These are phyloP conservation scores for Megaceryle maxima DNA, from an alignment of 2,113 vertebrate genomes.

Conservation along the genomic window DNA sequence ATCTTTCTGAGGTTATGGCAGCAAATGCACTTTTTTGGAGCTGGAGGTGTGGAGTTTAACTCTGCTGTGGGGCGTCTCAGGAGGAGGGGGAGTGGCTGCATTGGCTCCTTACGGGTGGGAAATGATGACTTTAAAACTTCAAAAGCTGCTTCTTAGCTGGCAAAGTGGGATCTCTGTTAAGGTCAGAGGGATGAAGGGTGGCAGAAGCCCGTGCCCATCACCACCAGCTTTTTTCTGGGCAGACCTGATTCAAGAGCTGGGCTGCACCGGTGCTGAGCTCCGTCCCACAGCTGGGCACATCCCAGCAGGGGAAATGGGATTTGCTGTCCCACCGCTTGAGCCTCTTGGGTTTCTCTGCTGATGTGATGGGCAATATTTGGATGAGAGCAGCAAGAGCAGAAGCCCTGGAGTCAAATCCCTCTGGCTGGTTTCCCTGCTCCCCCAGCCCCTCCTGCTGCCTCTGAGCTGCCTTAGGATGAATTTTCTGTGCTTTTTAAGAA, in stretches of 20 bases:
- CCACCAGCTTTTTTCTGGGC: not conserved
- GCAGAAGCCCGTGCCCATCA: not conserved
- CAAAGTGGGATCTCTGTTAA: not conserved
- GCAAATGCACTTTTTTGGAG: not conserved
- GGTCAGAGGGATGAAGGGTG: not conserved
- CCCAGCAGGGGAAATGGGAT: not conserved
- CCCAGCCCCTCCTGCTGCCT: not conserved
- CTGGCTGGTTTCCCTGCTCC: not conserved
- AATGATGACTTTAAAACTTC: not conserved
- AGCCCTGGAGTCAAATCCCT: not conserved
- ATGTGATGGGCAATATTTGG: not conserved
- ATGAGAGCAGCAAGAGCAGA: not conserved
- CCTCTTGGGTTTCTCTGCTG: not conserved
- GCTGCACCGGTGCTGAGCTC: rapidly evolving
- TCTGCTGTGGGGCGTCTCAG: not conserved
- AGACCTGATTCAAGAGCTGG: not conserved
- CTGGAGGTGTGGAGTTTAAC: not conserved
- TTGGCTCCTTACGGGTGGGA: no score
- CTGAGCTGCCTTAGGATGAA: not conserved
- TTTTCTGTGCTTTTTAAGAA: no score
- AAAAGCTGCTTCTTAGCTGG: not conserved
- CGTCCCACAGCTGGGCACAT: not conserved
- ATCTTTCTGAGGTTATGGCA: not conserved
- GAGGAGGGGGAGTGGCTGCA: not conserved
- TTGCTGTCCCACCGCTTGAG: not conserved